Evolutionary conservation across 2,797 vertebrate species (phyloP), one percentile per base, ranked within the genome.

Genomic region (Neosilurus hyrtlii): DNA sequence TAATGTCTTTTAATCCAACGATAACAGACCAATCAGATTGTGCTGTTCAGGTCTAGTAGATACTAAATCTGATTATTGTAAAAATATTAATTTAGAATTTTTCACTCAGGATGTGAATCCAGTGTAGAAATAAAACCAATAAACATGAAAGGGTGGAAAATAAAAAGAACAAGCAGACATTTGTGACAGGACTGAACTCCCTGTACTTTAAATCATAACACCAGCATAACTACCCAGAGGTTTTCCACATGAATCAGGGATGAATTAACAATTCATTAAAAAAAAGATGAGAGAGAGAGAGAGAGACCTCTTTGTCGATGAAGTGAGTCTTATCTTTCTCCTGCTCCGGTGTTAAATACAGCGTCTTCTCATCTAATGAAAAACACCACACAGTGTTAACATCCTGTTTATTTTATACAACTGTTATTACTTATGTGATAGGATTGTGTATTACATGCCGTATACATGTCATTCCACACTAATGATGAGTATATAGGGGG

Each of bases 291-390:
- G 24, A 57, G 24, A 75, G 24, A 57, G 22, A 62, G 10, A 9
- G 24, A 57, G 30, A 86, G 91, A 98, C 98, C 97, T 99, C 98
- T 94, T 99, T 99, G 92, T 99, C 98, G 94, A 96, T 98, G 93
- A 99, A 99, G 92, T 99, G 98, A 87, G 98, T 99, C 92, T 99
- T 99, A 94, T 99, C 98, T 93, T 99, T 99, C 92, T 99, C 98
- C 88, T 99, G 98, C 88, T 99, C 97, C 87, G 97, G 97, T 89
- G 97, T 99, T 92, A 99, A 93, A 93, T 98, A 98, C 86, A 99
- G 95, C 90, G 96, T 97, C 93, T 99, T 99, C 90, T 99, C 97
- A 90, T 98, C 98, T 99, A 65, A 63, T 26, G 15, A 61, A 82
- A 82, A 15, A 54, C 72, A 61, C 59, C 0, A 61, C 20, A 75